Evolutionary conservation across 2,113 vertebrate species (phyloP).

Genomic region (Salminus brasiliensis): DNA sequence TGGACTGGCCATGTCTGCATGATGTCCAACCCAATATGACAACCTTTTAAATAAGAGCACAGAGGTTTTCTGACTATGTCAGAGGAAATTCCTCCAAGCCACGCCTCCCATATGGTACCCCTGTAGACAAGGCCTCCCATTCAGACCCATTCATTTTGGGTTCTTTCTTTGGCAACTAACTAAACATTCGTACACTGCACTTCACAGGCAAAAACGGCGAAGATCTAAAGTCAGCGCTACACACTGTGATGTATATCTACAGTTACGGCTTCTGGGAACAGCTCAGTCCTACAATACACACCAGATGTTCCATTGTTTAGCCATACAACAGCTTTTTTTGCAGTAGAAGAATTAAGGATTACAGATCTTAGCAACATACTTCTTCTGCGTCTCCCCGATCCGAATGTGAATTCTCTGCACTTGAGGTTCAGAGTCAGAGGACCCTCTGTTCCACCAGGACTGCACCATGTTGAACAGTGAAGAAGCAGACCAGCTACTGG

Average conservation of each 20-base stretch:
- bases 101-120: background rate
- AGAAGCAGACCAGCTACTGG: constrained; percentile 66
- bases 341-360: no score
- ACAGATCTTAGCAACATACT: constrained; percentile 59
- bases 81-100: background rate
- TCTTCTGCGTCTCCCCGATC: constrained; percentile 77
- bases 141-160: background rate
- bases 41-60: background rate
- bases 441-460: constrained; percentile 72
- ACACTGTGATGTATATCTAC: background rate
- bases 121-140: background rate
- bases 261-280: background rate
- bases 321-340: background rate
- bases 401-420: constrained; percentile 75
- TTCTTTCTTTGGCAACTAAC: no score
- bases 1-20: background rate
- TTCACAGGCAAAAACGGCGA: background rate
- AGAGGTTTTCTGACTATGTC: background rate
- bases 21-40: no score
- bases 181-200: no score
- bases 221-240: background rate
- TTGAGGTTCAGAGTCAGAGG: constrained; percentile 45
- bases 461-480: constrained; percentile 68
- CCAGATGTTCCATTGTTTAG: background rate
- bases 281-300: background rate